Conservation (phyloP, 2,888 invertebrate genomes). For the Standfussiana lucernea region DNA sequence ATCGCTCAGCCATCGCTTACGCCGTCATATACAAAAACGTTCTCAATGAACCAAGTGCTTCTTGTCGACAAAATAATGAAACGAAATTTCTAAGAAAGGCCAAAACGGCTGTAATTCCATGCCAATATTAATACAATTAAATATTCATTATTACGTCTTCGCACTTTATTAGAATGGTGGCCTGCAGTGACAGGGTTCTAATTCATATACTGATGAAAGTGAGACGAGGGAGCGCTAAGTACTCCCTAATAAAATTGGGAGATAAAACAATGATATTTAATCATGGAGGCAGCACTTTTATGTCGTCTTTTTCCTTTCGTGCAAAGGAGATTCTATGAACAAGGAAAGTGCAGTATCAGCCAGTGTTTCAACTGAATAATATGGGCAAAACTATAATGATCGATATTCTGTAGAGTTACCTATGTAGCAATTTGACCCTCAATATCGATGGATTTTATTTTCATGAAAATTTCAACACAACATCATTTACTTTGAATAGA, state of each 20-base stretch:
- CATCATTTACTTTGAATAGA: background rate
- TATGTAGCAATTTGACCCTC: background rate
- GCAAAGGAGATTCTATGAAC: background rate
- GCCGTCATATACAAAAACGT: too few relatives aligned
- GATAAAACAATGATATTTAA: conserved; percentile 20
- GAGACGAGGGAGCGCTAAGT: conserved; percentile 26
- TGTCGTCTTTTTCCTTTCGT: background rate
- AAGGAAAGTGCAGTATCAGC: conserved; percentile 3
- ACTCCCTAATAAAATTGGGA: conserved; percentile 28
- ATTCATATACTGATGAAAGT: conserved; percentile 43
- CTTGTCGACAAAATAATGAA: conserved; percentile 24
- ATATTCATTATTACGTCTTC: conserved; percentile 41
- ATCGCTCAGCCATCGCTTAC: too few relatives aligned
- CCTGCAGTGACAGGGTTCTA: conserved; percentile 50
- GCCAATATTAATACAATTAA: conserved; percentile 45
- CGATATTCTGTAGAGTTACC: background rate
- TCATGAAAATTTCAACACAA: background rate
- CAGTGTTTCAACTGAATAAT: background rate
- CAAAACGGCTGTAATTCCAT: conserved; percentile 16
- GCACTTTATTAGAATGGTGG: conserved; percentile 46
- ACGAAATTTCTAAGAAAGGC: conserved; percentile 22
- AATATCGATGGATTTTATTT: background rate
- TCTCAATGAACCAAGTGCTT: conserved; percentile 6
- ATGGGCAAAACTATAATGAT: background rate
- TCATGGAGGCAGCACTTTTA: background rate